Evolutionary conservation across 2,888 invertebrate species (phyloP).

Genomic region (Apotomis capreana): DNA sequence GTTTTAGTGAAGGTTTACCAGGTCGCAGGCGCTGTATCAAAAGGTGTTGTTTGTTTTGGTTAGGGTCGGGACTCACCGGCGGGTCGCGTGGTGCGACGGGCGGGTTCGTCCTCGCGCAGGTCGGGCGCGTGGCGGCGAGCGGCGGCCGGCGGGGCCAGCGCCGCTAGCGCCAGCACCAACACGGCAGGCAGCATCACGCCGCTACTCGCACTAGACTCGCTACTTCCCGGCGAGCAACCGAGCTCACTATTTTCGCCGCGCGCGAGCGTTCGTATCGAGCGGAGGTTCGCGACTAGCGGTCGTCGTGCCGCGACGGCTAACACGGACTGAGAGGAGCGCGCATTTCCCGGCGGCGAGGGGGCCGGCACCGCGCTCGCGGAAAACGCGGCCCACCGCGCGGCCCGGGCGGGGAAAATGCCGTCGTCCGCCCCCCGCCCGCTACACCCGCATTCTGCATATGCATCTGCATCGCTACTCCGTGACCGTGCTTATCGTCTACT

Average conservation of each 20-base stretch:
- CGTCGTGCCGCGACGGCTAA: conserved; percentile 78
- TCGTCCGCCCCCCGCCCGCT: conserved; percentile 48
- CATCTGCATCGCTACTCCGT: conserved; percentile 40
- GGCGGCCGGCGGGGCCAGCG: conserved; percentile 65
- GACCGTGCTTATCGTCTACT: conserved; percentile 30
- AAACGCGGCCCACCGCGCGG: conserved; percentile 69
- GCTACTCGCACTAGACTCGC: conserved; percentile 58
- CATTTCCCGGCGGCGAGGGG: conserved; percentile 79
- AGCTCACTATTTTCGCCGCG: conserved; percentile 80
- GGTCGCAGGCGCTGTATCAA: conserved; percentile 62
- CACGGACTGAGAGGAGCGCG: conserved; percentile 77
- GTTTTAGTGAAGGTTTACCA: conserved; percentile 57
- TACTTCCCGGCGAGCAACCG: conserved; percentile 61
- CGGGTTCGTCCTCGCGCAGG: conserved; percentile 86
- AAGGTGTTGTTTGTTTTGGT: conserved; percentile 42
- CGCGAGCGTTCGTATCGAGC: conserved; percentile 57
- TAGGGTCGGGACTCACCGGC: conserved; percentile 83
- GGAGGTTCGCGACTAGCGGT: conserved; percentile 67
- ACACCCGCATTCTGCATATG: conserved; percentile 38
- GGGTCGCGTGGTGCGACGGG: conserved; percentile 85
- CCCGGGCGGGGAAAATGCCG: conserved; percentile 78
- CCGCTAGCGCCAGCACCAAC: conserved; percentile 69
- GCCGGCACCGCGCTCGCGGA: conserved; percentile 74
- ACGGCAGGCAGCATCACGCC: conserved; percentile 69
- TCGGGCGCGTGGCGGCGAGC: conserved; percentile 85